These are phyloP conservation scores for Rhyacophila brunnea DNA, from an alignment of 1,140 invertebrate species.

Conservation along the genomic window DNA sequence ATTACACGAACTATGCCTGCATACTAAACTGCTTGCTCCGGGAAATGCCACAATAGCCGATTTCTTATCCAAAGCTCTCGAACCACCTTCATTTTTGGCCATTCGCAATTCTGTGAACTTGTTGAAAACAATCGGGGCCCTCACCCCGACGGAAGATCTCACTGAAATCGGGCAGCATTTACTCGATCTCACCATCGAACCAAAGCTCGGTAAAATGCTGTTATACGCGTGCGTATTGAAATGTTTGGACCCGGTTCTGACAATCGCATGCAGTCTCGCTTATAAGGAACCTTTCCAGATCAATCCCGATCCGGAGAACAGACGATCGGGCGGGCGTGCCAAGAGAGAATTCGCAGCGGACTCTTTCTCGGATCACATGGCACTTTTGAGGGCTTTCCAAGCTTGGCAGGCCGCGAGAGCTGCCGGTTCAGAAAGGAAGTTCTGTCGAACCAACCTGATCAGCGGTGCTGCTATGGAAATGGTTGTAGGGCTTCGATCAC, in stretches of 20 bases:
- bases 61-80: conserved; percentile 78
- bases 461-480: conserved; percentile 85
- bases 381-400: conserved; percentile 82
- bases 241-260: conserved; percentile 92
- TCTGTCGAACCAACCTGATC: conserved; percentile 79
- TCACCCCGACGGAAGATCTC: conserved; percentile 79
- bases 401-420: conserved; percentile 69
- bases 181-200: conserved; percentile 87
- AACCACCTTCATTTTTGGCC: conserved; percentile 78
- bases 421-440: conserved; percentile 67
- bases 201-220: conserved; percentile 88
- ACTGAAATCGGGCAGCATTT: conserved; percentile 79
- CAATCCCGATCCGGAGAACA: conserved; percentile 65
- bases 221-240: conserved; percentile 88
- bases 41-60: conserved; percentile 75
- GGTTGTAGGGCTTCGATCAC: conserved; percentile 72
- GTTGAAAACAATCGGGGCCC: conserved; percentile 79
- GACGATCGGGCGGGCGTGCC: conserved; percentile 59
- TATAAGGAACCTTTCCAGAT: conserved; percentile 84
- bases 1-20: conserved; percentile 86
- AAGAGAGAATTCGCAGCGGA: conserved; percentile 71
- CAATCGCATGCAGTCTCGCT: conserved; percentile 83
- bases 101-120: conserved; percentile 74
- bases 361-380: conserved; percentile 90
- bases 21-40: conserved; percentile 82